Percentiles rank a stretch among this genome's conserved stretches.
These are phyloP conservation scores for Empidonax traillii DNA, from an alignment of 2,113 vertebrate genomes.

Conservation along the genomic window DNA sequence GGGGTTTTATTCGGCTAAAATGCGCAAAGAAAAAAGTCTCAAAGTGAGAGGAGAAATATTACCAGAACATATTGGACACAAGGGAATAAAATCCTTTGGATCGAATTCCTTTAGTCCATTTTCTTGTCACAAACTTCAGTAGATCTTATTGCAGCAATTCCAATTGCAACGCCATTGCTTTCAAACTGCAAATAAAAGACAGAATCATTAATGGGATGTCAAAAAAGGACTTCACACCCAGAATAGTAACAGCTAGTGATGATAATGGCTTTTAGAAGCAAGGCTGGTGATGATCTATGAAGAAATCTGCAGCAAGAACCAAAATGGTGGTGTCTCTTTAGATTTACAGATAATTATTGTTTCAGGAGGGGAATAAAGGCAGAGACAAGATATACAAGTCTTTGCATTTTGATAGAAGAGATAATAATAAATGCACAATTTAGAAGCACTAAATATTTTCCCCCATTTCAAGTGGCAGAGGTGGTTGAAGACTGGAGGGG, in stretches of 20 bases:
- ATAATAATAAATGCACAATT: background rate
- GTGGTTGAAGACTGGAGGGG: background rate
- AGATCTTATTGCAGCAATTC: conserved; percentile 63
- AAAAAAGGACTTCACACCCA: background rate
- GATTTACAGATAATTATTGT: background rate
- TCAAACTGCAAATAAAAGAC: conserved; percentile 56
- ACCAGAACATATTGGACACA: conserved; percentile 32
- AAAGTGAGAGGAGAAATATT: background rate
- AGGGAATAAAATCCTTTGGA: background rate
- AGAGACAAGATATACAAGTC: background rate
- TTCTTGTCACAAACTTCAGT: conserved; percentile 78
- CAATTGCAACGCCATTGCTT: conserved; percentile 62
- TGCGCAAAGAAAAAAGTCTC: conserved; percentile 13
- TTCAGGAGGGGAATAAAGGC: background rate
- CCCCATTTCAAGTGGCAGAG: background rate
- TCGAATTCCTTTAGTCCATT: conserved; percentile 69
- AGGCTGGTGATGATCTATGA: background rate
- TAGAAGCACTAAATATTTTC: background rate
- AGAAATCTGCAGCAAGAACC: background rate
- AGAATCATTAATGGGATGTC: background rate
- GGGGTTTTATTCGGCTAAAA: conserved; percentile 27
- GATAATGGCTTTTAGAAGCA: background rate
- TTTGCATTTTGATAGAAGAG: background rate
- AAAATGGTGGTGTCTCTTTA: background rate
- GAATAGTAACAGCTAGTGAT: background rate